These are phyloP conservation scores for Odobenus rosmarus DNA, from an alignment of 2,113 vertebrate species.

Conservation along the genomic window DNA sequence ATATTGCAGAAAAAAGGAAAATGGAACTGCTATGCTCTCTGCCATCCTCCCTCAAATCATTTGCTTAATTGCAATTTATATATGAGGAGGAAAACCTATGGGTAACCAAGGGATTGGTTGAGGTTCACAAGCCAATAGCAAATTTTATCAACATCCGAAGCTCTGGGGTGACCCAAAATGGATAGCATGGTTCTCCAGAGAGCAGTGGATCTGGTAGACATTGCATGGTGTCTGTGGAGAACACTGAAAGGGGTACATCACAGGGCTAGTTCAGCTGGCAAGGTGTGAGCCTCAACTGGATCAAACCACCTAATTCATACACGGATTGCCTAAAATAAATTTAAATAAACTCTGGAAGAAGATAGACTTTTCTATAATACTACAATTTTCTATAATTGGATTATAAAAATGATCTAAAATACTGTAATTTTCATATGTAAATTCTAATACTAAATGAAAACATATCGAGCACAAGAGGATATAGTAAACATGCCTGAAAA, in stretches of 20 bases:
- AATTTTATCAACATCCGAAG: background rate
- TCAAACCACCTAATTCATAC: background rate
- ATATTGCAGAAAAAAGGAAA: background rate
- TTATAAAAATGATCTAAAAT: background rate
- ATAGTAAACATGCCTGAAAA: background rate
- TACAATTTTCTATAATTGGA: background rate
- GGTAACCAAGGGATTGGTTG: background rate
- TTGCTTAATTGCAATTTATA: background rate
- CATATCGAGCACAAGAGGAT: background rate
- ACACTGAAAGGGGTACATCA: fast-evolving
- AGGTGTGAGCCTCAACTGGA: too few relatives aligned
- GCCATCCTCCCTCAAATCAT: background rate
- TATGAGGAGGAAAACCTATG: background rate
- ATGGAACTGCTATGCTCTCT: too few relatives aligned
- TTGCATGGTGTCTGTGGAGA: background rate
- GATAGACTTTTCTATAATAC: background rate
- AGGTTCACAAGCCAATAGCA: background rate
- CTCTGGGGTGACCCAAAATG: background rate
- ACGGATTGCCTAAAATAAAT: background rate
- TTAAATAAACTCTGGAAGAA: background rate
- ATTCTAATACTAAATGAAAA: background rate
- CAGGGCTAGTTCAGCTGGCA: too few relatives aligned
- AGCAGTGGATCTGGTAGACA: background rate
- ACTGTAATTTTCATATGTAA: background rate
- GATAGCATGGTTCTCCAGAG: background rate